Conservation (phyloP, 1,140 invertebrate genomes). For the Platorchestia sp. region DNA sequence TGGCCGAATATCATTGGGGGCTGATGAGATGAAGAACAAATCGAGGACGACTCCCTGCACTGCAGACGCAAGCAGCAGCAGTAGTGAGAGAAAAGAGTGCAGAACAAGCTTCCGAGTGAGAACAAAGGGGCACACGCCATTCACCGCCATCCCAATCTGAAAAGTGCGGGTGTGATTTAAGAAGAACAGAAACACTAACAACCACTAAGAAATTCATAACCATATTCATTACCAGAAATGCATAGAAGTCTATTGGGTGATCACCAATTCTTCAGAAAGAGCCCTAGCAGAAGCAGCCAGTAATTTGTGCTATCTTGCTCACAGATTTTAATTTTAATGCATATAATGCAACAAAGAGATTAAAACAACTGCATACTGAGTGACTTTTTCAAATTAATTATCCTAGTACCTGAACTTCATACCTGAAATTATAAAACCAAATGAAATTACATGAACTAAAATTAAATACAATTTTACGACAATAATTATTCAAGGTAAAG, state of each 20-base stretch:
- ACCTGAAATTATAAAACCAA: too few relatives aligned
- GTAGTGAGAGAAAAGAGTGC: conserved; percentile 24
- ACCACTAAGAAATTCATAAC: too few relatives aligned
- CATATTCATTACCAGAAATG: background rate
- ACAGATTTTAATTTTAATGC: too few relatives aligned
- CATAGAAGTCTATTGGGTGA: background rate
- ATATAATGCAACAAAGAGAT: too few relatives aligned
- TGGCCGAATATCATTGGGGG: conserved; percentile 10
- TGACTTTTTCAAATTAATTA: too few relatives aligned
- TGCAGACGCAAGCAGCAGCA: background rate
- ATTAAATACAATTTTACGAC: too few relatives aligned
- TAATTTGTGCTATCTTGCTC: too few relatives aligned
- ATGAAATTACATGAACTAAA: too few relatives aligned
- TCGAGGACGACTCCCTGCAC: conserved; percentile 39
- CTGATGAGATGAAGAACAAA: background rate
- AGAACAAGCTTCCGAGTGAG: conserved; percentile 13
- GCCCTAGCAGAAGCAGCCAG: background rate
- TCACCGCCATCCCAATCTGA: background rate
- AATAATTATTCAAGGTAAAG: too few relatives aligned
- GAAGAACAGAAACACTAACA: background rate
- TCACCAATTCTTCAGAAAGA: too few relatives aligned
- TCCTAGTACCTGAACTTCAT: too few relatives aligned
- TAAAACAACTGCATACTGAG: too few relatives aligned
- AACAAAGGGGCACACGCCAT: background rate
- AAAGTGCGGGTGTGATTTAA: background rate